phyloP scores from a whole-genome alignment of 2,797 vertebrate genomes.

The Poecile montanus region DNA sequence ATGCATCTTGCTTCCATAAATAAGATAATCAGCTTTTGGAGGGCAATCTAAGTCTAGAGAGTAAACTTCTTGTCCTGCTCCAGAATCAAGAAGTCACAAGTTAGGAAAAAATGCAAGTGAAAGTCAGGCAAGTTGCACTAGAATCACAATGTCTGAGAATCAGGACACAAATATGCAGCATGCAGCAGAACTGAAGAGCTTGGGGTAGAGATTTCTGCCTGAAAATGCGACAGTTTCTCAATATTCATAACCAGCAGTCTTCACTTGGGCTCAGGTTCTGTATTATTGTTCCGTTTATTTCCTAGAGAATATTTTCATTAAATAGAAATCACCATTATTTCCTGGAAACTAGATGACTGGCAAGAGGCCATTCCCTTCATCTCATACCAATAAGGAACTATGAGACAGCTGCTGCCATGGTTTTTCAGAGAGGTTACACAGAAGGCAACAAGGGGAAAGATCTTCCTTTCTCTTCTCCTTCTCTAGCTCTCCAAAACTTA shows the following conservation, averaged over 20 bases:
- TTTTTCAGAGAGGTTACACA: background rate
- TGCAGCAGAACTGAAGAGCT: background rate
- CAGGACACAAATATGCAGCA: background rate
- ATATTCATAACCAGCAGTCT: background rate
- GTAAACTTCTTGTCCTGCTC: background rate
- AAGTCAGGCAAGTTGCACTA: background rate
- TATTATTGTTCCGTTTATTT: background rate
- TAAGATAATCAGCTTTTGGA: background rate
- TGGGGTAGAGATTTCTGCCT: background rate
- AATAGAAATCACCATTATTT: background rate
- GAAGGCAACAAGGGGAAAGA: fast-evolving
- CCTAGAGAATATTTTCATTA: background rate
- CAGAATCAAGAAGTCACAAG: background rate
- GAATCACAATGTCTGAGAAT: background rate
- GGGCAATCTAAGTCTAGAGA: background rate
- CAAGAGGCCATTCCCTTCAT: background rate
- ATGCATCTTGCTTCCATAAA: background rate
- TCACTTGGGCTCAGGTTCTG: background rate
- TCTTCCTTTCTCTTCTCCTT: background rate
- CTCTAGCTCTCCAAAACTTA: background rate
- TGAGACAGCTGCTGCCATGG: fast-evolving
- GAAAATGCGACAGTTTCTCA: background rate
- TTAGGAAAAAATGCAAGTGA: background rate
- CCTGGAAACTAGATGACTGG: background rate
- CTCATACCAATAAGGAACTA: background rate